Base-by-base conservation (phyloP, 1,140 invertebrate species). In the Daktulosphaira vitifoliae region DNA sequence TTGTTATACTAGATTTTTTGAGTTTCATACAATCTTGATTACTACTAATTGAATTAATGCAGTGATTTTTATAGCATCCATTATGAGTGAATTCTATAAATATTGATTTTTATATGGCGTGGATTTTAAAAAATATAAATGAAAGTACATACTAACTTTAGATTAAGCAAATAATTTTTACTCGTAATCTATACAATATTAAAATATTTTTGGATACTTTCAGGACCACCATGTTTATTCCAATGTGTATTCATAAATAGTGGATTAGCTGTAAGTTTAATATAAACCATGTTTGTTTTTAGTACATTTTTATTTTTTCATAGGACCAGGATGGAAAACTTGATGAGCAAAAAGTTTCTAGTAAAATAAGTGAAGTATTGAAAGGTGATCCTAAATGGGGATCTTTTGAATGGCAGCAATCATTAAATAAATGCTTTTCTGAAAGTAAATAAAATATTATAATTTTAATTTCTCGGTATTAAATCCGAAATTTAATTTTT, bases 381-480 rank as follows among this genome's bases (percentile, higher is more conserved):
- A 49, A 20, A 6, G 62, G 50, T 16, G 37, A 66, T 22, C 9
- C 54, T 20, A 51, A 62, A 39, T 66, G 66, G 66, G 38, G 46
- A 16, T 38, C 53, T 29, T n/a, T n/a, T n/a, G 15, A 22, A 23
- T 54, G 33, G 53, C 44, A 52, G n/a, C 18, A 20, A 9, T 8
- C 33, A 20, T 25, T 59, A 5, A 51, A 66, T 4, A 66, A 66
- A 20, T 66, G 66, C n/a, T 38, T 62, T n/a, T 22, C 33, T 25
- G 66, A 48, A 29, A 42, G 66, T 66, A 33, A 59, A 11, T 48
- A 15, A 48, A 20, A 22, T 48, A 13, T 29, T 2, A 0, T 22
- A 16, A 38, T n/a, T 23, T 23, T n/a, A 22, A 37, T 15, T 18
- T 23, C 23, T 37, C 13, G 11, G 26, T 25, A 20, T 38, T 37